A percentile compares a stretch with the other conserved stretches of the same genome.
Evolutionary conservation across 2,888 invertebrate genomes (phyloP).

Genomic region (Imbricaverruca yamaguchii): DNA sequence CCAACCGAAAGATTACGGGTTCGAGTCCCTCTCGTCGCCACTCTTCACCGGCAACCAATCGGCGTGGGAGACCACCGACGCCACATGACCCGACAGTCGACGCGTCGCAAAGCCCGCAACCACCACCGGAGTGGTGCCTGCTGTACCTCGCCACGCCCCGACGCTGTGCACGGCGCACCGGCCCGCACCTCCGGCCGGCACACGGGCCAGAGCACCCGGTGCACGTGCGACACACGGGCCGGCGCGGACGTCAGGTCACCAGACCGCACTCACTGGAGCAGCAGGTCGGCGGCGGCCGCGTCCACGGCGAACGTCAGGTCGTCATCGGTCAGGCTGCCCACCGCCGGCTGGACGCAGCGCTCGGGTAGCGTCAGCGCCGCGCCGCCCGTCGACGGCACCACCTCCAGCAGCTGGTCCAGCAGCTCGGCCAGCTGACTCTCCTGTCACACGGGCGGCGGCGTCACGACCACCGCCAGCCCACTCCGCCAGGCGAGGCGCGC

Average conservation of each 20-base stretch:
- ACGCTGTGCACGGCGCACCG: no score
- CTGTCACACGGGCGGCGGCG: neutral
- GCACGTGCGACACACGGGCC: neutral
- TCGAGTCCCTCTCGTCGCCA: no score
- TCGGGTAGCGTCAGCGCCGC: neutral
- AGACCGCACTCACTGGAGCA: neutral
- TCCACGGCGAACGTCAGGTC: neutral
- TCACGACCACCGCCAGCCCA: neutral
- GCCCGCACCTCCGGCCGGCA: neutral
- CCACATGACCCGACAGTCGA: no score
- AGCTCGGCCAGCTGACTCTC: constrained; percentile 12
- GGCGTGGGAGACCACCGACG: no score
- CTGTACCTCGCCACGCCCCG: no score
- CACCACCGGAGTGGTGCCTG: no score
- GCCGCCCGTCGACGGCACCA: neutral
- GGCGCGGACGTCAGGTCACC: neutral
- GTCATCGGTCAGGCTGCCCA: neutral
- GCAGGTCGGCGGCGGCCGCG: constrained; percentile 15
- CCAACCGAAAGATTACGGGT: no score
- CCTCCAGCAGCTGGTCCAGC: constrained; percentile 21
- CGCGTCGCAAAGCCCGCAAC: no score
- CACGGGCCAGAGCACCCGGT: neutral
- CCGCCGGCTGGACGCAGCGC: constrained; percentile 10
- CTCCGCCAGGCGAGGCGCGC: no score
- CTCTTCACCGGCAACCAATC: no score